Conservation (phyloP, 1,140 invertebrate species). For the Lithobius niger region DNA sequence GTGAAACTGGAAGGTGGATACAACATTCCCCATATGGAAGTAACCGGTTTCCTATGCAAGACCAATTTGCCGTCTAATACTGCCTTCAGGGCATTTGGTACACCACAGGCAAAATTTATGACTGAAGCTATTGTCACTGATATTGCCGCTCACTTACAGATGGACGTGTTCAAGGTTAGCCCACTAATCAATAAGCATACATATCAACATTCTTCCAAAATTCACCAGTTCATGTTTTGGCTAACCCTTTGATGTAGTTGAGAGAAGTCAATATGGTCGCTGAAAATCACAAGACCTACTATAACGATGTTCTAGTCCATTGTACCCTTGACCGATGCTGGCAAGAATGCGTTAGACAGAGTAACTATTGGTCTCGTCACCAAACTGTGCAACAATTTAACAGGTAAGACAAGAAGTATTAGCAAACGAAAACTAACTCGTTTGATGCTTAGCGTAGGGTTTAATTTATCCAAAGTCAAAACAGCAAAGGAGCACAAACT, state of each 20-base stretch:
- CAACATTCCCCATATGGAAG: slow-evolving; percentile 50
- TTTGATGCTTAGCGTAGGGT: no score
- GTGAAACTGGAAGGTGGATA: slow-evolving; percentile 67
- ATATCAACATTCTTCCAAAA: no score
- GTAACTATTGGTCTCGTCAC: slow-evolving; percentile 49
- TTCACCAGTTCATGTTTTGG: not conserved
- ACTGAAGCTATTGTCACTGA: slow-evolving; percentile 62
- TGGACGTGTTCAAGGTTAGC: slow-evolving; percentile 28
- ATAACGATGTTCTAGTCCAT: slow-evolving; percentile 54
- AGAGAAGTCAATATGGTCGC: slow-evolving; percentile 63
- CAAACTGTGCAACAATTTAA: slow-evolving; percentile 54
- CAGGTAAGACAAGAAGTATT: no score
- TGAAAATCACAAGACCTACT: slow-evolving; percentile 64
- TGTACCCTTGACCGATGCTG: slow-evolving; percentile 69
- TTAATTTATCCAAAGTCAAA: no score
- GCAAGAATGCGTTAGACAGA: slow-evolving; percentile 57
- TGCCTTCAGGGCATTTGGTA: slow-evolving; percentile 79
- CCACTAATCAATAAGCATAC: no score
- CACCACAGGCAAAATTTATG: slow-evolving; percentile 75
- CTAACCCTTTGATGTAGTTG: slow-evolving; percentile 32
- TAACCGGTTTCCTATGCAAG: slow-evolving; percentile 55
- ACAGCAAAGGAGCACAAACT: no score
- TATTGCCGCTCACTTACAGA: slow-evolving; percentile 51
- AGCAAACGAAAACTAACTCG: no score
- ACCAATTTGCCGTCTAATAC: slow-evolving; percentile 82